phyloP scores from a whole-genome alignment of 2,113 vertebrate species.

The Ceuthmochares aereus region DNA sequence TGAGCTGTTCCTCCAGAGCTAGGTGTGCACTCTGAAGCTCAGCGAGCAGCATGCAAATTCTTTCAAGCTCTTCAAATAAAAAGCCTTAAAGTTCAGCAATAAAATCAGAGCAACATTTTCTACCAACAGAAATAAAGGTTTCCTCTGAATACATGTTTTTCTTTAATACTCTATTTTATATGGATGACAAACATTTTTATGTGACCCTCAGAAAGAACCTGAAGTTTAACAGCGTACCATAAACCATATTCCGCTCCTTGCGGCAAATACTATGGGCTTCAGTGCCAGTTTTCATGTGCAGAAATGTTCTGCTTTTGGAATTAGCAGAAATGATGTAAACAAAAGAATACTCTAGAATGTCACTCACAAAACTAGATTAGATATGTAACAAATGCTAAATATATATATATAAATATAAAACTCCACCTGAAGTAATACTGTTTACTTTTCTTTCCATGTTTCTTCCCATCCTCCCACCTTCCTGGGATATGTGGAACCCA shows the following conservation, averaged over 20 bases:
- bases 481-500: slow-evolving; percentile 48
- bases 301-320: not conserved
- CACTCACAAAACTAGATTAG: not conserved
- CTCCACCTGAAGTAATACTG: not conserved
- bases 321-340: fast-evolving
- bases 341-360: not conserved
- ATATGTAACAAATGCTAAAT: not conserved
- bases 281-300: not conserved
- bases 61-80: not conserved
- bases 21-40: not conserved
- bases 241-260: not conserved
- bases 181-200: not conserved
- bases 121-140: not conserved
- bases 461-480: slow-evolving; percentile 64
- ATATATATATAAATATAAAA: not conserved
- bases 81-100: not conserved
- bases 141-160: not conserved
- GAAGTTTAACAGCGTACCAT: not conserved
- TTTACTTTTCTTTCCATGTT: slow-evolving; percentile 8
- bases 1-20: not conserved
- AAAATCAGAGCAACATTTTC: not conserved
- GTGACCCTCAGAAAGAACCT: not conserved
- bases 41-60: not conserved
- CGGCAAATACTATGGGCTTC: not conserved
- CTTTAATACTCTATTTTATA: not conserved